Percentiles rank a stretch among this genome's conserved stretches.
Conservation (phyloP, 1,140 invertebrate genomes). For the Eriocheir sinensis region DNA sequence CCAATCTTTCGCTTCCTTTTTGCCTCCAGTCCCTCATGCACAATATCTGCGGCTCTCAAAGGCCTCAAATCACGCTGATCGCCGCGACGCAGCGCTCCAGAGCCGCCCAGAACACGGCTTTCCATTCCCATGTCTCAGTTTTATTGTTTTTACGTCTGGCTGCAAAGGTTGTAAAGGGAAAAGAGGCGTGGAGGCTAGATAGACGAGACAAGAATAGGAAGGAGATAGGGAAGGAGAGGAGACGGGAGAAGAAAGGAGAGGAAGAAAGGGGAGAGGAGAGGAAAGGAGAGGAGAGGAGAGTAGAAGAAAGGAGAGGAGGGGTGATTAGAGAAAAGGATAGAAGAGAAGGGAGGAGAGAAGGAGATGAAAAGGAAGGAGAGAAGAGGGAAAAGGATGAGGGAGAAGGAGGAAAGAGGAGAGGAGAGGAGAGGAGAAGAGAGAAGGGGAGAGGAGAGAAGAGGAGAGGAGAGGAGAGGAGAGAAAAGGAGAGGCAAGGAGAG, state of each 20-base stretch:
- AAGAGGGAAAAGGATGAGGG: neutral
- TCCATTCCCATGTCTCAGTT: no score
- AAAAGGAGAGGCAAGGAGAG: neutral
- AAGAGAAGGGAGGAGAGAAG: no score
- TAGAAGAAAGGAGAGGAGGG: neutral
- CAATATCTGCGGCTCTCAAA: no score
- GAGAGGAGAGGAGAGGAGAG: neutral
- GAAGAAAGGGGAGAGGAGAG: neutral
- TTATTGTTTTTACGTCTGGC: no score
- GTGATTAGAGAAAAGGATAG: neutral
- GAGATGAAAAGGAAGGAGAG: neutral
- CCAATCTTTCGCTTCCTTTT: no score
- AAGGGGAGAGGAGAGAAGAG: neutral
- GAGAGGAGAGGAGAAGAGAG: neutral
- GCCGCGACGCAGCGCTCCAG: no score
- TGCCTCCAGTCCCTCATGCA: no score
- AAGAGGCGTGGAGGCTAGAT: no score
- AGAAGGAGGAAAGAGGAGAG: neutral
- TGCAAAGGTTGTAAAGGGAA: no score
- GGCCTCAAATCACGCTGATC: no score
- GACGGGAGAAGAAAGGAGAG: neutral
- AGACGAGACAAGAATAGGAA: neutral
- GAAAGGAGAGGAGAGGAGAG: neutral
- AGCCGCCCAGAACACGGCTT: no score
- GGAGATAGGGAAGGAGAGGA: neutral